These are phyloP conservation scores for Amblyraja radiata DNA, from an alignment of 2,797 vertebrate species.

Conservation along the genomic window DNA sequence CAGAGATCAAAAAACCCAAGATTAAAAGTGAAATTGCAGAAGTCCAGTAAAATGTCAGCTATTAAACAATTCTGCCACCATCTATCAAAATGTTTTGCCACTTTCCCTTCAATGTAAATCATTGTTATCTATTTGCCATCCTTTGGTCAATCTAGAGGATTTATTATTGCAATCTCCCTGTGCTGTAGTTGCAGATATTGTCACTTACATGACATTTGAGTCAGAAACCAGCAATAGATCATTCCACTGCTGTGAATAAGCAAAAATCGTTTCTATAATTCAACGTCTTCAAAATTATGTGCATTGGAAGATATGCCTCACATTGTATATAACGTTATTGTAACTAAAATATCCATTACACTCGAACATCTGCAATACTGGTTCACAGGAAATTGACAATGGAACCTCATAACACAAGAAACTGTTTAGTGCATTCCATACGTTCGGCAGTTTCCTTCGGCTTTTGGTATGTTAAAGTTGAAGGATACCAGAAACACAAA, in stretches of 20 bases:
- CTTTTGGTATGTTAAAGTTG: background rate
- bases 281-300: background rate
- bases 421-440: background rate
- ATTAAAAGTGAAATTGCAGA: background rate
- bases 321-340: background rate
- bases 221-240: background rate
- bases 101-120: background rate
- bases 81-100: background rate
- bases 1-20: background rate
- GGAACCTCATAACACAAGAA: background rate
- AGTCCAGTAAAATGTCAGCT: background rate
- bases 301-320: background rate
- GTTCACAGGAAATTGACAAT: background rate
- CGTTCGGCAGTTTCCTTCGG: background rate
- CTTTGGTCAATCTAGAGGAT: constrained; percentile 14
- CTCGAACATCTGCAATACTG: background rate
- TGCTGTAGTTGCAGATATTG: constrained; percentile 8
- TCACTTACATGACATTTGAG: background rate
- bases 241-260: background rate
- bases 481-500: background rate
- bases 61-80: background rate
- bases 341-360: background rate
- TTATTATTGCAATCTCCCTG: background rate
- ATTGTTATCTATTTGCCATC: background rate
- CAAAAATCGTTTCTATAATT: background rate